Base-by-base conservation (phyloP, 2,797 vertebrate species). In the Pelobates cultripes region DNA sequence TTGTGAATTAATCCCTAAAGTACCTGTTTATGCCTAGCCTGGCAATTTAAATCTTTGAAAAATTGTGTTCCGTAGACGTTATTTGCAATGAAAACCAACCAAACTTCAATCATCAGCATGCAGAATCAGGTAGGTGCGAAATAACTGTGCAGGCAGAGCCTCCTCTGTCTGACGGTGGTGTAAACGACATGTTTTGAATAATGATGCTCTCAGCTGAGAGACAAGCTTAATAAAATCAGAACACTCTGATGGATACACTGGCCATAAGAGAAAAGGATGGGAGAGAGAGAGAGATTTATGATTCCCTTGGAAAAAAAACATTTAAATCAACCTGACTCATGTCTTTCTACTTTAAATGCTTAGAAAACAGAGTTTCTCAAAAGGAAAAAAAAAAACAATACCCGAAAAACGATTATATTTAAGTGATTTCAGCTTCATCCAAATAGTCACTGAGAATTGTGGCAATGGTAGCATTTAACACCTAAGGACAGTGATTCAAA, bases 1-100 rank as follows among this genome's bases (percentile, higher is more conserved):
- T 40, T 79, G 51, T 66, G 78, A 79, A 79, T 67, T 55, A 79
- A 73, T 73, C 68, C 60, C 60, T 41, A 53, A 67, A 73, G 70
- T 57, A 73, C 53, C 8, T 28, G 45, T 63, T 67, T 79, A 73
- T 43, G 40, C 10, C 44, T 79, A 51, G 51, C 70, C 15, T 67
- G 53, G 45, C 43, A 66, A 73, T 73, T 44, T 55, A 73, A 43
- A 53, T 10, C 78, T 67, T 79, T 73, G 78, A 79, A 57, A 70
- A 67, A 44, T 73, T 73, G 8, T 70, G 4, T 64, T 68, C 7
- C 60, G 40, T 44, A 79, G 51, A 68, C 47, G 13, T 51, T 41
- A 28, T 47, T 40, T n/a, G 63, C 42, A 57, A 44, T 66, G 41
- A 43, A 12, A 67, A 73, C 57, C 63, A 80, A 40, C 40, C 41